Base-by-base conservation (phyloP, 2,113 vertebrate genomes). In the Boleophthalmus pectinirostris region DNA sequence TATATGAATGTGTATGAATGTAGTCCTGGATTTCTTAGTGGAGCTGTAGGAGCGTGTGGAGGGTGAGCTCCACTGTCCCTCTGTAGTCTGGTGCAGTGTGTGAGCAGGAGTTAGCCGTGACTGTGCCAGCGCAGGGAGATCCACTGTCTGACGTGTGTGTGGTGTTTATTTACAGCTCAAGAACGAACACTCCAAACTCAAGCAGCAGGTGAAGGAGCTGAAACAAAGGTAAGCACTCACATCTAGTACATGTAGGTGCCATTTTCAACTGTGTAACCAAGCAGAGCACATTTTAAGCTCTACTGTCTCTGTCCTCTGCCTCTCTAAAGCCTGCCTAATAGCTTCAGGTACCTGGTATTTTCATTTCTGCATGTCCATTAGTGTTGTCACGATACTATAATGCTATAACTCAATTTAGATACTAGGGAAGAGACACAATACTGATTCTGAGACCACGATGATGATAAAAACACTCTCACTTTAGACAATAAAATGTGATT, bases 161-260 rank as follows among this genome's bases (percentile, higher is more conserved):
- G 15, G 11, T 66, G 23, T n/a, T 46, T 25, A 43, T 6, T 25
- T n/a, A 4, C 66, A 98, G 97, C 90, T 98, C 75, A 95, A 96
- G 90, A 94, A 96, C 69, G 95, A 98, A 80, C 90, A 93, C 86
- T 94, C 93, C n/a, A 94, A 94, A 75, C 95, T 99, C 77, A 96
- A 95, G 87, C 96, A 94, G 82, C 96, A 98, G 91, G 84, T 98
- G 72, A 90, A 95, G 89, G 96, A 97, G 88, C 94, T 97, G 92
- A 96, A 97, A 92, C 94, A 95, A 88, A 98, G 97, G 98, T 99
- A 90, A 92, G 93, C 65, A 53, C 38, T 45, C 29, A 2, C 38
- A 10, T 9, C 3, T 57, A 11, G 12, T n/a, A 20, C 1, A 2
- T 8, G 35, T 2, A 54, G 45, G 73, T 18, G 24, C 13, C 23